Evolutionary conservation across 2,888 invertebrate genomes (phyloP), one percentile per base, ranked within the genome.

Genomic region (Melinopterus prodromus): DNA sequence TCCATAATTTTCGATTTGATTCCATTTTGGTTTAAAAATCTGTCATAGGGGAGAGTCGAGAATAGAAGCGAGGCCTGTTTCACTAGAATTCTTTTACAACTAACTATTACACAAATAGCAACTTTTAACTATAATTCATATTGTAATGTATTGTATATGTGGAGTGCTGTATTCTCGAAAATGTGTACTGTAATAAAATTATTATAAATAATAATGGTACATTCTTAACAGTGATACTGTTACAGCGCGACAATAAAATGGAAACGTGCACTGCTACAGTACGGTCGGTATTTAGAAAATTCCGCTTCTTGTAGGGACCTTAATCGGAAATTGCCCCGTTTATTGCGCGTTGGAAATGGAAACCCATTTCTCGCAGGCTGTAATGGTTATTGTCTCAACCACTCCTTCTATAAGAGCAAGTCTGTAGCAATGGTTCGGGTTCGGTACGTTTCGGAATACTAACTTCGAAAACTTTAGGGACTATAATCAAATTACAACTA

Each of bases 361-460:
- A 53, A 53, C 53, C 53, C 53, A 53, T 53, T 53, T 53, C 53
- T 53, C 53, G 53, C 53, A 53, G 53, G 53, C 53, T 3, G 53
- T 53, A 53, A 53, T 53, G 53, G 53, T 53, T 53, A 53, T 53
- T 53, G 53, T 53, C 53, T 53, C 53, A 53, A 53, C 53, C 53
- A 53, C 53, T 53, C 53, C 53, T 53, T 9, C 53, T 53, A 53
- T 53, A 53, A 53, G 53, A 53, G 53, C 53, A 9, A 53, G 53
- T 53, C 53, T 53, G 9, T 12, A 53, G 53, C 53, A 53, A 53
- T 53, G 53, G 53, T 0, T 53, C 9, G 53, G 7, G 53, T 4
- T 2, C 53, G 53, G 53, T 6, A 53, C 53, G 53, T 53, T 53
- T 53, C 53, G 53, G 53, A 53, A 53, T 53, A 53, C 53, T 53